Conservation (phyloP, 2,113 vertebrate species). For the Pangasianodon gigas region DNA sequence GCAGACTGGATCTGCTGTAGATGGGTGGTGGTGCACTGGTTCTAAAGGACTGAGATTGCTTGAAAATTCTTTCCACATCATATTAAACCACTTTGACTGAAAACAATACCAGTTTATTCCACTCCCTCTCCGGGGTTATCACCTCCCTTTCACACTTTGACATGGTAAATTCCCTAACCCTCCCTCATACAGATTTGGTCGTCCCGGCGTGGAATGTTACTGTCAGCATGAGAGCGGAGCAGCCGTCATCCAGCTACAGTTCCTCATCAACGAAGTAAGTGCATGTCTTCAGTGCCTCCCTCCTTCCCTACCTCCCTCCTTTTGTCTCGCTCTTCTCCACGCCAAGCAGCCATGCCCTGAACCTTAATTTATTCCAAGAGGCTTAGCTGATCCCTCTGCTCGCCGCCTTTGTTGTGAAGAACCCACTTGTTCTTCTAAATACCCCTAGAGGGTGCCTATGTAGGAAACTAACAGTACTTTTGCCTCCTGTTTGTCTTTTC, state of each 20-base stretch:
- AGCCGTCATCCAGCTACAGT: slow-evolving; percentile 97
- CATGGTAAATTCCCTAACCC: slow-evolving; percentile 79
- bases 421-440: slow-evolving; percentile 42
- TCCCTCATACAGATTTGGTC: slow-evolving; percentile 84
- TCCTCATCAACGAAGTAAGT: slow-evolving; percentile 89
- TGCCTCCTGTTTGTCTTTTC: slow-evolving; percentile 26
- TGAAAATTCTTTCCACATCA: background rate
- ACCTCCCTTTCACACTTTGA: background rate
- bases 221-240: slow-evolving; percentile 95
- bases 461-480: slow-evolving; percentile 22
- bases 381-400: slow-evolving; percentile 40
- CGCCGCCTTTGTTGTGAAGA: slow-evolving; percentile 33
- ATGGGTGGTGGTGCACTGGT: background rate
- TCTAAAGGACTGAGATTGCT: background rate
- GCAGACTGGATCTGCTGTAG: too few relatives aligned
- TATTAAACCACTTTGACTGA: background rate
- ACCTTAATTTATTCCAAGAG: slow-evolving; percentile 30
- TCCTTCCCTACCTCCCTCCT: background rate
- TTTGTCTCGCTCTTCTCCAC: background rate
- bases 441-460: slow-evolving; percentile 23
- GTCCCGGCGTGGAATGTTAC: slow-evolving; percentile 95
- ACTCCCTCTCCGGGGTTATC: background rate
- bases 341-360: background rate
- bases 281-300: background rate
- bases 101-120: background rate